Conservation (phyloP, 2,797 vertebrate genomes). For the Gallinago stenura region DNA sequence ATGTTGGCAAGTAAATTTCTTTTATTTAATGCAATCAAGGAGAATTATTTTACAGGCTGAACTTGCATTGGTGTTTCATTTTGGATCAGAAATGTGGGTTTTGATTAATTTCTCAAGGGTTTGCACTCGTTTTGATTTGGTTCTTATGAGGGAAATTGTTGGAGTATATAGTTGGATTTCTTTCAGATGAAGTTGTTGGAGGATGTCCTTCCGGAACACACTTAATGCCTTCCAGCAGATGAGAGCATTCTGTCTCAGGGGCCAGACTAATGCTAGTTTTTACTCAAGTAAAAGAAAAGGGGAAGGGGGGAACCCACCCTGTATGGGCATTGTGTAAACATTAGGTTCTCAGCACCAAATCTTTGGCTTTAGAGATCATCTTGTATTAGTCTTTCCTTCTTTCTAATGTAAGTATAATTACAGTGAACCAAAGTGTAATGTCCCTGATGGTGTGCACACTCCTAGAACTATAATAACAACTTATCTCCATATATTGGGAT, state of each 20-base stretch:
- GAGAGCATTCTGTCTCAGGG: neutral
- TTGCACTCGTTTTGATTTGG: neutral
- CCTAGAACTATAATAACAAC: neutral
- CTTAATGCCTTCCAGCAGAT: neutral
- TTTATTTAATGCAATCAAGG: neutral
- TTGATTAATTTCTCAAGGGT: neutral
- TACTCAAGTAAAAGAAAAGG: neutral
- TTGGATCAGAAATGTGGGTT: neutral
- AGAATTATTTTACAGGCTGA: neutral
- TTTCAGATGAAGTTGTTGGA: neutral
- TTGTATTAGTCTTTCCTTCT: neutral
- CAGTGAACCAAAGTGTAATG: neutral
- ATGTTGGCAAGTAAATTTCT: neutral
- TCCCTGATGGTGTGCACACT: neutral
- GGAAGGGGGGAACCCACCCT: accelerated
- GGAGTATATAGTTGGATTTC: neutral
- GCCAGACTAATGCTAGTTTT: neutral
- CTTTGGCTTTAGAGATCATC: neutral
- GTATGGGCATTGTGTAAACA: neutral
- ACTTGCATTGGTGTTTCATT: neutral
- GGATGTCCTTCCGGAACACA: neutral
- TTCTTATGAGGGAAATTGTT: neutral
- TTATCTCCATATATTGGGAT: neutral
- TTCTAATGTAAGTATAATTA: neutral
- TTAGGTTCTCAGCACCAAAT: neutral